These are phyloP conservation scores for Aradophagus sp. DNA, from an alignment of 1,140 invertebrate genomes.

Conservation along the genomic window DNA sequence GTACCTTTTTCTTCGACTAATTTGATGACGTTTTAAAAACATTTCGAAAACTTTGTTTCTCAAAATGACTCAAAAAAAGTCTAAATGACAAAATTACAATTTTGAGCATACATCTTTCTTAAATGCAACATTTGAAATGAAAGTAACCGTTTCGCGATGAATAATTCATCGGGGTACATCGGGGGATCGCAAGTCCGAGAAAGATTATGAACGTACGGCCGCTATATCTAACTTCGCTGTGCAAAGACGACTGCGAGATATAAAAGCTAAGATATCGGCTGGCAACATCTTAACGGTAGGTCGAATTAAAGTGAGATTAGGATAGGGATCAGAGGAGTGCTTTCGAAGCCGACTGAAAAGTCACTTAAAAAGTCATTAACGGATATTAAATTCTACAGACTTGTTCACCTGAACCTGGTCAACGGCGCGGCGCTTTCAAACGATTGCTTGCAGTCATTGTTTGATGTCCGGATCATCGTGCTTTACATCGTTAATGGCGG, in stretches of 20 bases:
- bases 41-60: too few relatives aligned
- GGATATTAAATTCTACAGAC: conserved; percentile 44
- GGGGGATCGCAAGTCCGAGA: too few relatives aligned
- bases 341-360: conserved; percentile 51
- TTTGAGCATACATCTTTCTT: too few relatives aligned
- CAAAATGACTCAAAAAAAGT: too few relatives aligned
- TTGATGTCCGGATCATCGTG: conserved; percentile 8
- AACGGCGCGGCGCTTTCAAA: conserved; percentile 14
- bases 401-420: conserved; percentile 33
- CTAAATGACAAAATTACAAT: too few relatives aligned
- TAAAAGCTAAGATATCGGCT: conserved; percentile 32
- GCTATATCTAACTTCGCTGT: conserved; percentile 1
- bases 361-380: conserved; percentile 70
- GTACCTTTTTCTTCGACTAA: conserved; percentile 7
- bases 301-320: conserved; percentile 70
- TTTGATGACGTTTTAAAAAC: neutral
- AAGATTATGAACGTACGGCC: too few relatives aligned
- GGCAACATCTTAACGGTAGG: conserved; percentile 58
- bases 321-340: conserved; percentile 47
- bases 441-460: conserved; percentile 15
- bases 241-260: conserved; percentile 9
- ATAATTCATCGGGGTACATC: too few relatives aligned
- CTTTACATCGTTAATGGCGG: conserved; percentile 9
- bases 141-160: too few relatives aligned
- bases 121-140: too few relatives aligned